Conservation (phyloP, 2,113 vertebrate species). For the Vicugna pacos region DNA sequence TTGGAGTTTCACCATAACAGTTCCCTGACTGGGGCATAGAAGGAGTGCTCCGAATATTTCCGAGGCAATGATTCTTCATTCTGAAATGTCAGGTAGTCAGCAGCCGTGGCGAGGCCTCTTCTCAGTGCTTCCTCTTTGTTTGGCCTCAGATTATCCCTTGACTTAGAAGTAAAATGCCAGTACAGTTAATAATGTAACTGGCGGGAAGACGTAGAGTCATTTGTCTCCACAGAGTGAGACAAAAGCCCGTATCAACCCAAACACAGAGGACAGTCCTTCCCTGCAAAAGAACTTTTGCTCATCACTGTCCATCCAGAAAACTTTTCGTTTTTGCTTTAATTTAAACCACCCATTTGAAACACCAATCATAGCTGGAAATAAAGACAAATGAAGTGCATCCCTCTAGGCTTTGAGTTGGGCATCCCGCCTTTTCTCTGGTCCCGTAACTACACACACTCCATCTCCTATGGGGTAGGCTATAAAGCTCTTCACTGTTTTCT, state of each 20-base stretch:
- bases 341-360: constrained; percentile 27
- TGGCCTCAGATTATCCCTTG: constrained; percentile 65
- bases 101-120: constrained; percentile 49
- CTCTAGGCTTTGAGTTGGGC: background rate
- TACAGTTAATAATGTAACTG: constrained; percentile 70
- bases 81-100: constrained; percentile 69
- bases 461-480: background rate
- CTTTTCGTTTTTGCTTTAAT: constrained; percentile 13
- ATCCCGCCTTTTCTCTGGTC: background rate
- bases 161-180: constrained; percentile 72
- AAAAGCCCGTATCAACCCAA: constrained; percentile 31
- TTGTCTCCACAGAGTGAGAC: constrained; percentile 69
- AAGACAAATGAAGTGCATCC: constrained; percentile 42
- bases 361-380: constrained; percentile 21
- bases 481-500: background rate
- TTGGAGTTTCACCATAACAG: background rate
- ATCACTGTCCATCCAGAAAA: background rate
- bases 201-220: background rate
- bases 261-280: constrained; percentile 49
- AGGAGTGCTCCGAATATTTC: constrained; percentile 28
- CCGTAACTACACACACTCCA: background rate
- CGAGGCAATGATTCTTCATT: constrained; percentile 66
- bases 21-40: background rate
- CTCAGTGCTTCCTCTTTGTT: constrained; percentile 52
- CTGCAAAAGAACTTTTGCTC: background rate